A percentile compares a stretch with the other conserved stretches of the same genome.
Evolutionary conservation across 1,140 invertebrate genomes (phyloP).

Genomic region (Tachypleus tridentatus): DNA sequence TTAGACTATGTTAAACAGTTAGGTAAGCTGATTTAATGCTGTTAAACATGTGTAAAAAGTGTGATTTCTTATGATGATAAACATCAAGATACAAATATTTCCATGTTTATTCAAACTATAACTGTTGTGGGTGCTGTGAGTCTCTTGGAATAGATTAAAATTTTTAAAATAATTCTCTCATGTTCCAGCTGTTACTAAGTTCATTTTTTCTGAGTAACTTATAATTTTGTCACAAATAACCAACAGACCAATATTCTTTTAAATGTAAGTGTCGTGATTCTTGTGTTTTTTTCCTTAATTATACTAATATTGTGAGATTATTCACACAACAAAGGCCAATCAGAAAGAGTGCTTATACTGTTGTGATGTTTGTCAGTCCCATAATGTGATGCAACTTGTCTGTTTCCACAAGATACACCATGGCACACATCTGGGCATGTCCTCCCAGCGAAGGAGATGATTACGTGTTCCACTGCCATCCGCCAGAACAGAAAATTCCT

Average conservation of each 20-base stretch:
- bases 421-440: constrained; percentile 99
- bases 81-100: no score
- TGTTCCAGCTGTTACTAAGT: no score
- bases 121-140: background rate
- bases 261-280: no score
- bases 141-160: background rate
- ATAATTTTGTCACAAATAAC: no score
- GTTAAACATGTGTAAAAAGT: no score
- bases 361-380: background rate
- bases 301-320: background rate
- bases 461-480: constrained; percentile 99
- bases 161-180: background rate
- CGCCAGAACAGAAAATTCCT: constrained; percentile 96
- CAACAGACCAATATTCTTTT: no score
- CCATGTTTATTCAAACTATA: no score
- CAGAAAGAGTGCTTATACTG: no score
- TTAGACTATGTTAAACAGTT: constrained; percentile 98
- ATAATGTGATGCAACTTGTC: constrained; percentile 3
- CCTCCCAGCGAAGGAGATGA: constrained; percentile 99
- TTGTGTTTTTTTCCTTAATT: background rate
- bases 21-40: constrained; percentile 38
- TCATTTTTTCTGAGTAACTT: no score
- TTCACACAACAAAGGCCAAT: background rate
- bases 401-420: constrained; percentile 55
- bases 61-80: no score